Conservation (phyloP, 2,797 vertebrate genomes). For the Atherinosoma microstoma region DNA sequence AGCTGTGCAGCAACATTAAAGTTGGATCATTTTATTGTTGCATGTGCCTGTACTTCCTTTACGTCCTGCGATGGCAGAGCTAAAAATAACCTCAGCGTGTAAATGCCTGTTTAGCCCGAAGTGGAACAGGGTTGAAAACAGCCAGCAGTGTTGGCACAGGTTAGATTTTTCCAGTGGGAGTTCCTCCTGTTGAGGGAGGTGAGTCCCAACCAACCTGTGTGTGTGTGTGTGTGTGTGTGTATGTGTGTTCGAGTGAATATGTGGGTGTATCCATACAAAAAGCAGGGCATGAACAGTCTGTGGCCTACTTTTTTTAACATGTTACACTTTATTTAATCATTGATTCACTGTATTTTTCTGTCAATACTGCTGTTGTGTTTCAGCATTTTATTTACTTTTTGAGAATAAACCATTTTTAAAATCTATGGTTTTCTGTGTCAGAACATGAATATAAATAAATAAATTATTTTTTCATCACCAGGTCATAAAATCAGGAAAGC, state of each 20-base stretch:
- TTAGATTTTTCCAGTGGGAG: slow-evolving; percentile 81
- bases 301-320: slow-evolving; percentile 18
- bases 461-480: no score
- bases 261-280: slow-evolving; percentile 46
- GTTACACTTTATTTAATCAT: slow-evolving; percentile 4
- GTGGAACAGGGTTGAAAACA: slow-evolving; percentile 76
- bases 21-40: slow-evolving; percentile 70
- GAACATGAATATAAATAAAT: not conserved
- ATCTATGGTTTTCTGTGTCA: not conserved
- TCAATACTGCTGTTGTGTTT: not conserved
- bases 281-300: slow-evolving; percentile 36
- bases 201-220: slow-evolving; percentile 64
- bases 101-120: slow-evolving; percentile 78
- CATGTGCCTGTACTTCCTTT: slow-evolving; percentile 63
- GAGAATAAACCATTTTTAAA: not conserved
- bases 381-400: not conserved
- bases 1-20: slow-evolving; percentile 40
- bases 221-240: slow-evolving; percentile 34
- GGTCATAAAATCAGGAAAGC: no score
- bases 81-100: slow-evolving; percentile 79
- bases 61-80: slow-evolving; percentile 53
- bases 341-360: not conserved
- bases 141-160: slow-evolving; percentile 79
- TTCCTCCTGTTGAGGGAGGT: slow-evolving; percentile 79
- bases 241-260: slow-evolving; percentile 7